Conservation (phyloP, 2,113 vertebrate genomes). For the Cynocephalus volans region DNA sequence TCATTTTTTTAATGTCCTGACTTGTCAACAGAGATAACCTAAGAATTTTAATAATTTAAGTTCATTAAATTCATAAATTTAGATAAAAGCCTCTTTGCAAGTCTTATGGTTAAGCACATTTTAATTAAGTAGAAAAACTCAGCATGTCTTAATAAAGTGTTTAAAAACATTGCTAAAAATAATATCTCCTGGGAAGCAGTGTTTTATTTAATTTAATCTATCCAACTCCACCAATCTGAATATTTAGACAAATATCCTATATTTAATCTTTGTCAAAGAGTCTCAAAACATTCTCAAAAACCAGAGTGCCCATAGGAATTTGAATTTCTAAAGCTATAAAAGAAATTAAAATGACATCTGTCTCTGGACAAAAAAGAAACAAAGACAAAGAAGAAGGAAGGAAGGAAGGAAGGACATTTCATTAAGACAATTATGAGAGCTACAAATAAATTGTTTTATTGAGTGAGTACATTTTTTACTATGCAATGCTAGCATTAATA, state of each 20-base stretch:
- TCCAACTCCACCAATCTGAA: not conserved
- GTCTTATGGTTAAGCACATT: not conserved
- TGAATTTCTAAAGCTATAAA: slow-evolving; percentile 39
- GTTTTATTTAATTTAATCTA: slow-evolving; percentile 12
- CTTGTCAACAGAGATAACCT: not conserved
- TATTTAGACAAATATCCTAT: not conserved
- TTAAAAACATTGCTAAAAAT: slow-evolving; percentile 37
- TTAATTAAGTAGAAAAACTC: slow-evolving; percentile 51
- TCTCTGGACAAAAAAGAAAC: not conserved
- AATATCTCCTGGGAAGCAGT: not conserved
- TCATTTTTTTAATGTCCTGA: not conserved
- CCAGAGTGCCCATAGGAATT: not conserved
- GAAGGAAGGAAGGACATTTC: not conserved
- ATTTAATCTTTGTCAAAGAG: not conserved
- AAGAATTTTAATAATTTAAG: not conserved
- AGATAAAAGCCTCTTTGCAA: not conserved
- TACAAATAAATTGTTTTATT: not conserved
- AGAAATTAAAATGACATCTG: not conserved
- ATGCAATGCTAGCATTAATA: not conserved
- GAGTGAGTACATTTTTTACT: not conserved
- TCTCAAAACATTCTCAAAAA: not conserved
- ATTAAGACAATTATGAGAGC: not conserved
- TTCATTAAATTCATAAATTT: slow-evolving; percentile 11
- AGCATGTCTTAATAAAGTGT: slow-evolving; percentile 8
- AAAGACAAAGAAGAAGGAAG: not conserved